Evolutionary conservation across 2,888 invertebrate species (phyloP).

Genomic region (Nipponacmea schrenckii): DNA sequence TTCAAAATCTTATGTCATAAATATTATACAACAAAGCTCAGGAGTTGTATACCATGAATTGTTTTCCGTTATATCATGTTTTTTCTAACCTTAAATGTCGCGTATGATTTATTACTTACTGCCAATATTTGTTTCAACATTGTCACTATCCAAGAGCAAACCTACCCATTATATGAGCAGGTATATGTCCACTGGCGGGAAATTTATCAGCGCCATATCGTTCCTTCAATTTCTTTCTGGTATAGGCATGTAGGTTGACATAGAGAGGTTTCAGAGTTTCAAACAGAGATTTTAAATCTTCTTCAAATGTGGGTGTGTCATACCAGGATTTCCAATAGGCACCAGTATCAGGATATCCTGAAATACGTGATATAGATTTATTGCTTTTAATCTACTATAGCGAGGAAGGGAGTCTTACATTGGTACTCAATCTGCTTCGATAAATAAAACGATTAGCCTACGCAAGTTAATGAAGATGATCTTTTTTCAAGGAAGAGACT

Average conservation of each 20-base stretch:
- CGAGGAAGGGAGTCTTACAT: too few relatives aligned
- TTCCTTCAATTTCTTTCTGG: constrained; percentile 76
- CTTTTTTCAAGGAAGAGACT: too few relatives aligned
- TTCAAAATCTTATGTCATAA: too few relatives aligned
- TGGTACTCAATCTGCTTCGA: background rate
- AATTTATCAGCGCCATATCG: constrained; percentile 78
- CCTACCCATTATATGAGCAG: constrained; percentile 82
- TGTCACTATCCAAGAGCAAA: too few relatives aligned
- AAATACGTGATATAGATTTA: background rate
- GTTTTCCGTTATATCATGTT: too few relatives aligned
- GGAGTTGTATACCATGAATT: too few relatives aligned
- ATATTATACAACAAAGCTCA: too few relatives aligned
- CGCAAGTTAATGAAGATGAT: too few relatives aligned
- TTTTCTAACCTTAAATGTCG: too few relatives aligned
- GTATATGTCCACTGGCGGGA: constrained; percentile 79
- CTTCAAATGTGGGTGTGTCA: constrained; percentile 78
- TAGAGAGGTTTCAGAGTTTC: constrained; percentile 78
- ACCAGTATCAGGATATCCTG: constrained; percentile 87
- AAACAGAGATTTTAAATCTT: constrained; percentile 72
- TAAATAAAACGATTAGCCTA: background rate
- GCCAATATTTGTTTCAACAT: too few relatives aligned
- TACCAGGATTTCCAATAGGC: constrained; percentile 91
- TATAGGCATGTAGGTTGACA: constrained; percentile 83
- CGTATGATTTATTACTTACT: too few relatives aligned
- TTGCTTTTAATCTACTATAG: too few relatives aligned